A percentile compares a stretch with the other conserved stretches of the same genome.
phyloP scores from a whole-genome alignment of 2,797 vertebrate genomes.

The Catostomus latipinnis region DNA sequence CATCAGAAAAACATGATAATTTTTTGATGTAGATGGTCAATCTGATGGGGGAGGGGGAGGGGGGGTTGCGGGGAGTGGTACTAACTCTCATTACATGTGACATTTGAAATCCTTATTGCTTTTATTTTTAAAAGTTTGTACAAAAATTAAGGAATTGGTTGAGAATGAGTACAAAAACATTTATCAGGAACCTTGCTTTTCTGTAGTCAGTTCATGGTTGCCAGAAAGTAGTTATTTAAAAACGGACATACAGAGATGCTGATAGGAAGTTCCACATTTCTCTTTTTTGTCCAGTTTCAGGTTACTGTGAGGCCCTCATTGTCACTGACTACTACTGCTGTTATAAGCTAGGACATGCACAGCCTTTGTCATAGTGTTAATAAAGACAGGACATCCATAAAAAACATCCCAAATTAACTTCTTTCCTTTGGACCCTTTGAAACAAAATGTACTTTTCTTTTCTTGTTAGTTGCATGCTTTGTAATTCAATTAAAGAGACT shows the following conservation, averaged over 20 bases:
- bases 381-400: background rate
- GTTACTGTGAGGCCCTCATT: slow-evolving; percentile 62
- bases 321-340: slow-evolving; percentile 54
- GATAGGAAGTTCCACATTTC: slow-evolving; percentile 58
- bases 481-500: slow-evolving; percentile 29
- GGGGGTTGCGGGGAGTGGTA: slow-evolving; percentile 15
- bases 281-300: slow-evolving; percentile 61
- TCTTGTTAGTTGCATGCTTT: slow-evolving; percentile 33
- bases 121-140: slow-evolving; percentile 70
- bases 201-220: slow-evolving; percentile 71
- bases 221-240: slow-evolving; percentile 56
- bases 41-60: slow-evolving; percentile 2
- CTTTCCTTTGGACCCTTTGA: slow-evolving; percentile 8
- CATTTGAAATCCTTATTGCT: slow-evolving; percentile 59
- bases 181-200: slow-evolving; percentile 57
- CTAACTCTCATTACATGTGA: slow-evolving; percentile 64
- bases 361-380: slow-evolving; percentile 54
- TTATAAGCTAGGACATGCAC: slow-evolving; percentile 53
- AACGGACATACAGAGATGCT: slow-evolving; percentile 51
- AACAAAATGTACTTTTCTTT: slow-evolving; percentile 47
- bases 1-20: slow-evolving; percentile 46
- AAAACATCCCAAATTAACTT: background rate
- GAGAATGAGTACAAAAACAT: slow-evolving; percentile 61
- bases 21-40: slow-evolving; percentile 16
- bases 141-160: slow-evolving; percentile 59